Evolutionary conservation across 2,113 vertebrate species (phyloP), one percentile per base, ranked within the genome.

Genomic region (Ciconia stormi): DNA sequence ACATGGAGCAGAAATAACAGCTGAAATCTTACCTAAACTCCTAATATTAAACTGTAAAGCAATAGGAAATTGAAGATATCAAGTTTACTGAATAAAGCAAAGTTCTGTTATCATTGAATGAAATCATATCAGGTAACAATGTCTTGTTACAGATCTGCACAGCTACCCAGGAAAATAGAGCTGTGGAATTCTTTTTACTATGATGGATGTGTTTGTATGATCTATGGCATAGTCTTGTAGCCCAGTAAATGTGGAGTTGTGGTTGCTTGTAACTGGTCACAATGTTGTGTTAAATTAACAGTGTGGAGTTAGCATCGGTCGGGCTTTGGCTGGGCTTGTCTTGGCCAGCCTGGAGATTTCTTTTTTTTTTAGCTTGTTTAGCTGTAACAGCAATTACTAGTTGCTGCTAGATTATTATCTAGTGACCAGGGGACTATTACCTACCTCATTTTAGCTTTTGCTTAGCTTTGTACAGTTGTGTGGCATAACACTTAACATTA

Each of bases 191-290:
- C 15, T 34, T 27, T 25, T 34, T n/a, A 13, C 13, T 18, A 0
- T 0, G 0, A 17, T 36, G 52, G 42, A 15, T n/a, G 32, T 29
- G 32, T 66, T 15, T 69, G 40, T 66, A 2, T 32, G 14, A 23
- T 12, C 40, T 44, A 8, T 9, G 30, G 17, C 1, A 1, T 7
- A 32, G 19, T 44, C 47, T 25, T 49, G 20, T 7, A 61, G 42
- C n/a, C 26, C 52, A 20, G 62, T 9, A 15, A 58, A 53, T 1
- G 22, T 23, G 19, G 62, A n/a, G 30, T 13, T 89, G 50, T 19
- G 4, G 2, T 38, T 72, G 34, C 18, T 25, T 47, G 8, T 34
- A 34, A 36, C 19, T 59, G 34, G 8, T 34, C n/a, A 29, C 44
- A 79, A 38, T 0, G 1, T 10, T 70, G 30, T 29, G 44, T 66